Evolutionary conservation across 2,888 invertebrate species (phyloP), one percentile per base, ranked within the genome.

Genomic region (Pyrgus malvae): DNA sequence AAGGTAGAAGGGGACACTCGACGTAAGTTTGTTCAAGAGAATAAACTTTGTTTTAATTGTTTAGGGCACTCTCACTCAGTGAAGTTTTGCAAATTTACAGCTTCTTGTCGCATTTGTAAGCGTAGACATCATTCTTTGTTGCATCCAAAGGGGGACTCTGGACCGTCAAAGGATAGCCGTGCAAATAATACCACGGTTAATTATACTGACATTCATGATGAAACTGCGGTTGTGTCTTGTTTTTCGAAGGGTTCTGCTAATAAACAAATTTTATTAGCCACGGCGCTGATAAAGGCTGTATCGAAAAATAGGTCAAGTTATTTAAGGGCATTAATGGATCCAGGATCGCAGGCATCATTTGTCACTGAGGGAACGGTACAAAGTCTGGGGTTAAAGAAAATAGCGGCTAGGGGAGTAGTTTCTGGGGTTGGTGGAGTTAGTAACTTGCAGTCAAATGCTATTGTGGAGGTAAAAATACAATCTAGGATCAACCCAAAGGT

Each of bases 211-310:
- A n/a, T n/a, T n/a, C n/a, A n/a, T n/a, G n/a, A n/a, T n/a, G n/a
- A n/a, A n/a, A n/a, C n/a, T n/a, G n/a, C n/a, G n/a, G n/a, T n/a
- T n/a, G n/a, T n/a, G n/a, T n/a, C n/a, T n/a, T n/a, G n/a, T n/a
- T n/a, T n/a, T n/a, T n/a, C n/a, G n/a, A n/a, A 2, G 1, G n/a
- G 7, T 7, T 4, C 2, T 17, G 31, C 37, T 23, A 29, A 19
- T n/a, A 29, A 19, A 7, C 44, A 44, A 44, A 53, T 56, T 5
- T 27, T 59, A 17, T 29, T 59, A 27, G 56, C 59, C 11, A 59
- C 57, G 2, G 57, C 56, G 8, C n/a, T 50, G 17, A 55, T 59
- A 3, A 50, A 38, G 11, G 41, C 42, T 16, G 25, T 38, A 11
- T 33, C 46, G n/a, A n/a, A n/a, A n/a, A n/a, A n/a, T n/a, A n/a